phyloP scores from a whole-genome alignment of 2,113 vertebrate genomes.

The Elephas maximus region DNA sequence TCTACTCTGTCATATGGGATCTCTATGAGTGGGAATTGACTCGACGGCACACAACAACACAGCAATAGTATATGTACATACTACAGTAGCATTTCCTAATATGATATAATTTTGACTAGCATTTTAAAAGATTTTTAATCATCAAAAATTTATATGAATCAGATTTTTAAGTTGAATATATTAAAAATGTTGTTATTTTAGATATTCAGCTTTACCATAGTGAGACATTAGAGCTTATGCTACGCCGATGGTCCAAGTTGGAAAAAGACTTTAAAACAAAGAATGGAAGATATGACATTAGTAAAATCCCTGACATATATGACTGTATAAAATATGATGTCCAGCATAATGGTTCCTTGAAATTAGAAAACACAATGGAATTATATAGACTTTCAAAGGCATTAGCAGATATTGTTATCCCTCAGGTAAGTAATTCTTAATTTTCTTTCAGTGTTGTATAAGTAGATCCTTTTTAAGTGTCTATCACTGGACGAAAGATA shows the following conservation, averaged over 20 bases:
- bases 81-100: background rate
- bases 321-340: constrained; percentile 96
- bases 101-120: constrained; percentile 25
- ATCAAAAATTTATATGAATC: background rate
- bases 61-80: background rate
- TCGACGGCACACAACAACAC: background rate
- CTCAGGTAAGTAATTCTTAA: constrained; percentile 90
- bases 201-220: constrained; percentile 96
- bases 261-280: constrained; percentile 97
- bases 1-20: background rate
- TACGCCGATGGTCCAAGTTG: constrained; percentile 94
- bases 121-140: constrained; percentile 39
- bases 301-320: constrained; percentile 96
- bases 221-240: constrained; percentile 94
- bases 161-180: constrained; percentile 51
- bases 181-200: constrained; percentile 80
- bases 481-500: background rate
- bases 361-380: constrained; percentile 95
- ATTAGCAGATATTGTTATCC: constrained; percentile 95
- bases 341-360: constrained; percentile 94
- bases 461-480: background rate
- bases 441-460: background rate
- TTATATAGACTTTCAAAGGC: constrained; percentile 95
- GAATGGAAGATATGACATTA: constrained; percentile 95
- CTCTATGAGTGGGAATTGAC: background rate